Conservation (phyloP, 2,888 invertebrate species). For the Andrena haemorrhoa region DNA sequence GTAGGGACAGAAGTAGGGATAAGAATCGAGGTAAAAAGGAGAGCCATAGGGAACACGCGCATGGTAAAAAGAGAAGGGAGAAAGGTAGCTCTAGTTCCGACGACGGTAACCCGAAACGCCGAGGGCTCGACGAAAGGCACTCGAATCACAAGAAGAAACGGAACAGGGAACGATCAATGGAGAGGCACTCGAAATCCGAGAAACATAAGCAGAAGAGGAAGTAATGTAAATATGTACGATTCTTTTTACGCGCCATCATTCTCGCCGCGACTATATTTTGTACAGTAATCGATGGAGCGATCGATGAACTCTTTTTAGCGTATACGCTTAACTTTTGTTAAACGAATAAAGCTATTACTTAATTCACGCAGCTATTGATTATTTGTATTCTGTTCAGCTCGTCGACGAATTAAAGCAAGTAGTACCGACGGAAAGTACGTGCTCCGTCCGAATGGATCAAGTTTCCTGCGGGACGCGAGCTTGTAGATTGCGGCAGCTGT, state of each 20-base stretch:
- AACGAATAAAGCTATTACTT: slow-evolving; percentile 24
- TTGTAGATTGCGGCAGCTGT: neutral
- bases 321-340: slow-evolving; percentile 19
- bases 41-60: slow-evolving; percentile 48
- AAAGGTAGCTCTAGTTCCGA: slow-evolving; percentile 17
- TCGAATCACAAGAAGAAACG: slow-evolving; percentile 64
- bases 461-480: neutral
- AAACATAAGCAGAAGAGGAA: slow-evolving; percentile 57
- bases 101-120: slow-evolving; percentile 27
- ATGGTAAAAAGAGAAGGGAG: slow-evolving; percentile 36
- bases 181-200: slow-evolving; percentile 31
- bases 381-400: neutral
- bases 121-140: slow-evolving; percentile 35
- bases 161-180: slow-evolving; percentile 60
- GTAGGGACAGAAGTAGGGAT: slow-evolving; percentile 44
- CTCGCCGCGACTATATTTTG: slow-evolving; percentile 33
- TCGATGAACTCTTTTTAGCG: neutral
- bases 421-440: neutral
- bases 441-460: neutral
- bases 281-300: slow-evolving; percentile 13
- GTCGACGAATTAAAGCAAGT: neutral
- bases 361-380: neutral
- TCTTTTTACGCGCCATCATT: neutral
- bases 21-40: slow-evolving; percentile 37
- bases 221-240: slow-evolving; percentile 30